These are phyloP conservation scores for Julus scandinavius DNA, from an alignment of 2,888 invertebrate species.

Conservation along the genomic window DNA sequence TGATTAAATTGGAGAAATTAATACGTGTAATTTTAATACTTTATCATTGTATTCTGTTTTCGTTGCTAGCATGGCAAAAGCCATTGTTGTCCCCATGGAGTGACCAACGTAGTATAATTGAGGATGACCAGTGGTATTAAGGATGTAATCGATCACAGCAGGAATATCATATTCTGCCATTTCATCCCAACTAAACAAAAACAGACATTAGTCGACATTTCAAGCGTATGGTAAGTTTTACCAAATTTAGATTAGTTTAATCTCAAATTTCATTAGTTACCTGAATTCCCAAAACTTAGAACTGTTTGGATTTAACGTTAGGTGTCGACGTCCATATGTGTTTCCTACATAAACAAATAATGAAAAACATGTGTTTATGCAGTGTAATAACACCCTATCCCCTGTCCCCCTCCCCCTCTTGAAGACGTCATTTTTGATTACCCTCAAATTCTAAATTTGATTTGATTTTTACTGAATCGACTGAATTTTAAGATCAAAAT, in stretches of 20 bases:
- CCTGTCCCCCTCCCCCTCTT: background rate
- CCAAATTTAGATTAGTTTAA: background rate
- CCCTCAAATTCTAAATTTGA: no score
- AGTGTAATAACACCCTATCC: background rate
- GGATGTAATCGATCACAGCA: conserved; percentile 81
- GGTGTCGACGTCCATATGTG: conserved; percentile 25
- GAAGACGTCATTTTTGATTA: background rate
- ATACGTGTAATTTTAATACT: conserved; percentile 50
- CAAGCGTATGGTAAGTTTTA: background rate
- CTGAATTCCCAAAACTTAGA: conserved; percentile 64
- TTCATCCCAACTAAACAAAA: conserved; percentile 53
- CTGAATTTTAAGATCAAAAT: no score
- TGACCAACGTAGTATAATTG: conserved; percentile 85
- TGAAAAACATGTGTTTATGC: background rate
- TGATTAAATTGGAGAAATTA: background rate
- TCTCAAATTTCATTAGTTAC: background rate
- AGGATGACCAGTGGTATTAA: conserved; percentile 70
- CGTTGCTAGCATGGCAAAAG: conserved; percentile 59
- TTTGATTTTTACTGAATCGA: no score
- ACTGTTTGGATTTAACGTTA: conserved; percentile 47
- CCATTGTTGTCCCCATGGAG: conserved; percentile 84
- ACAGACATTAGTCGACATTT: background rate
- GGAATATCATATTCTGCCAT: conserved; percentile 83
- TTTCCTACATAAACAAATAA: background rate
- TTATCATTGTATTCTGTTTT: conserved; percentile 56